phyloP scores from a whole-genome alignment of 2,113 vertebrate species.

The Elgaria multicarinata region DNA sequence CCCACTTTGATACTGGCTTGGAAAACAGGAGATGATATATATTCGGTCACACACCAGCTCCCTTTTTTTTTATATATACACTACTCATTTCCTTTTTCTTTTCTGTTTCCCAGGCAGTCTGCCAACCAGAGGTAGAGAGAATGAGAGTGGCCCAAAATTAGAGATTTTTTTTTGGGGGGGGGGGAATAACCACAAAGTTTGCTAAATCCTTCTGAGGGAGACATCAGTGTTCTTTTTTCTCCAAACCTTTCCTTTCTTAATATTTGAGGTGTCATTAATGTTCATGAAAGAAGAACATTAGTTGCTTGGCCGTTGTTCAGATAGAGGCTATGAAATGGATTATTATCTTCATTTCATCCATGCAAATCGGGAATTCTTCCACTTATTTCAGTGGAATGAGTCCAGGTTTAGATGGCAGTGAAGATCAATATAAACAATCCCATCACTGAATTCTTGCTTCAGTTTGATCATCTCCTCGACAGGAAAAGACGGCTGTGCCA shows the following conservation, averaged over 20 bases:
- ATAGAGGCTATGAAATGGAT: slow-evolving; percentile 25
- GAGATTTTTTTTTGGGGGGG: too few species aligned
- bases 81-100: slow-evolving; percentile 47
- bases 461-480: background rate
- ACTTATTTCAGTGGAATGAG: slow-evolving; percentile 12
- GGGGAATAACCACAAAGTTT: slow-evolving; percentile 12
- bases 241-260: background rate
- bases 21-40: slow-evolving; percentile 47
- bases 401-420: background rate
- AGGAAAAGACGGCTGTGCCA: background rate
- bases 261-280: slow-evolving; percentile 41
- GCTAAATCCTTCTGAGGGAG: slow-evolving; percentile 17
- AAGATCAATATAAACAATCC: slow-evolving; percentile 19
- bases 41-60: slow-evolving; percentile 55
- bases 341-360: background rate
- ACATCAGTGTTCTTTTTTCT: background rate
- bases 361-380: slow-evolving; percentile 5
- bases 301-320: background rate
- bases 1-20: slow-evolving; percentile 34
- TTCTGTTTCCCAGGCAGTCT: slow-evolving; percentile 50
- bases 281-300: slow-evolving; percentile 19
- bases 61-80: slow-evolving; percentile 53
- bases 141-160: slow-evolving; percentile 43
- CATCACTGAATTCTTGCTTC: background rate
- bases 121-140: slow-evolving; percentile 51